These are phyloP conservation scores for Torymus tubicola DNA, from an alignment of 2,888 invertebrate species.

Conservation along the genomic window DNA sequence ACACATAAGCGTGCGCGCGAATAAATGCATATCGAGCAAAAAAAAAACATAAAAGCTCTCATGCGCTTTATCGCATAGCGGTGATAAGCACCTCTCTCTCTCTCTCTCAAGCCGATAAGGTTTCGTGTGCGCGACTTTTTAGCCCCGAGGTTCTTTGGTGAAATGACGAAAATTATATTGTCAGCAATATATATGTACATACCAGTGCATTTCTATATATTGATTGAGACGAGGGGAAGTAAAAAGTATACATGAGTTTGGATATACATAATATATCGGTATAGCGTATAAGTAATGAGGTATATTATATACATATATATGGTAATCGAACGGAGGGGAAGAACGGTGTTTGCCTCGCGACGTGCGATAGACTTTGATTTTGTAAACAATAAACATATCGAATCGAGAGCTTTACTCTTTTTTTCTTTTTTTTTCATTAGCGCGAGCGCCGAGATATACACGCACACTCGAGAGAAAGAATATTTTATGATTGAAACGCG, in stretches of 20 bases:
- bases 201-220: no score
- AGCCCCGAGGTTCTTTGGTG: neutral
- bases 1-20: neutral
- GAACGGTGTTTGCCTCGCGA: conserved; percentile 1
- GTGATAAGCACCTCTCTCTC: neutral
- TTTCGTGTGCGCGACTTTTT: neutral
- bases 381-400: conserved; percentile 24
- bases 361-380: conserved; percentile 41
- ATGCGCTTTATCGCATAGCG: neutral
- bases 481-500: no score
- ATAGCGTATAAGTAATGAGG: no score
- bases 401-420: conserved; percentile 2
- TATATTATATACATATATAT: no score
- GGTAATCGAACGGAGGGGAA: no score
- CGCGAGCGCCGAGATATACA: neutral
- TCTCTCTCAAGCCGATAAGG: neutral
- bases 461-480: no score
- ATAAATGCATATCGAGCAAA: conserved; percentile 7
- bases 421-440: no score
- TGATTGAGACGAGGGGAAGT: no score
- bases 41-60: conserved; percentile 2
- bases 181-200: no score
- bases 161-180: no score
- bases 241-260: no score
- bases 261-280: no score